A percentile compares a stretch with the other conserved stretches of the same genome.
These are phyloP conservation scores for Saccostrea glomerata DNA, from an alignment of 1,140 invertebrate genomes.

Conservation along the genomic window DNA sequence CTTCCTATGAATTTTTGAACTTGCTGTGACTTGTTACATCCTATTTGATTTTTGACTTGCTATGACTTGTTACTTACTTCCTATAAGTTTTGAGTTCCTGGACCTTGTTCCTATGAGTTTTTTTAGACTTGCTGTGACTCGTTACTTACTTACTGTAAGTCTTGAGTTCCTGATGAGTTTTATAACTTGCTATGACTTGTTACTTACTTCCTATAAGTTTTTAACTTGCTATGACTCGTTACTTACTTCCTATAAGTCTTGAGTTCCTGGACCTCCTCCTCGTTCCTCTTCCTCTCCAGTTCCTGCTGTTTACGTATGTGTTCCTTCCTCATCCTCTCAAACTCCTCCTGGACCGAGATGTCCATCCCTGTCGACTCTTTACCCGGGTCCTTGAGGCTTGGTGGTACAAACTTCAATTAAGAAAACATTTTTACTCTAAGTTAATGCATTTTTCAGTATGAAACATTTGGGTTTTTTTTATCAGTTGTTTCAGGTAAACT, in stretches of 20 bases:
- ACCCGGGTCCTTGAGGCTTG: too few relatives aligned
- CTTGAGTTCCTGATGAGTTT: slow-evolving; percentile 25
- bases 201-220: background rate
- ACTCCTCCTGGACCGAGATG: slow-evolving; percentile 41
- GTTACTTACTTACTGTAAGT: background rate
- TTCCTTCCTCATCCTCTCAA: slow-evolving; percentile 51
- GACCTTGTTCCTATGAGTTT: slow-evolving; percentile 38
- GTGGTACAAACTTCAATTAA: slow-evolving; percentile 21
- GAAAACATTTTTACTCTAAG: background rate
- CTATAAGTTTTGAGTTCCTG: slow-evolving; percentile 41
- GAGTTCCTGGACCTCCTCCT: slow-evolving; percentile 46
- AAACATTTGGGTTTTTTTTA: too few relatives aligned
- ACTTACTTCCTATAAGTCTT: slow-evolving; percentile 41
- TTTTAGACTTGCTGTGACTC: too few relatives aligned
- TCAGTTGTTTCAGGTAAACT: too few relatives aligned
- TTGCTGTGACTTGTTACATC: too few relatives aligned
- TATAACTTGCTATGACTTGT: background rate
- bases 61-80: too few relatives aligned
- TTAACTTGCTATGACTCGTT: background rate
- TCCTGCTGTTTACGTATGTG: slow-evolving; percentile 51
- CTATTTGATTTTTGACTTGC: too few relatives aligned
- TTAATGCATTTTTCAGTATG: background rate
- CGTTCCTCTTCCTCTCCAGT: slow-evolving; percentile 49
- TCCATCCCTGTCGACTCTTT: background rate
- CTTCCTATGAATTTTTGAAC: background rate